Conservation (phyloP, 2,888 invertebrate genomes). For the Ypsolopha scabrella region DNA sequence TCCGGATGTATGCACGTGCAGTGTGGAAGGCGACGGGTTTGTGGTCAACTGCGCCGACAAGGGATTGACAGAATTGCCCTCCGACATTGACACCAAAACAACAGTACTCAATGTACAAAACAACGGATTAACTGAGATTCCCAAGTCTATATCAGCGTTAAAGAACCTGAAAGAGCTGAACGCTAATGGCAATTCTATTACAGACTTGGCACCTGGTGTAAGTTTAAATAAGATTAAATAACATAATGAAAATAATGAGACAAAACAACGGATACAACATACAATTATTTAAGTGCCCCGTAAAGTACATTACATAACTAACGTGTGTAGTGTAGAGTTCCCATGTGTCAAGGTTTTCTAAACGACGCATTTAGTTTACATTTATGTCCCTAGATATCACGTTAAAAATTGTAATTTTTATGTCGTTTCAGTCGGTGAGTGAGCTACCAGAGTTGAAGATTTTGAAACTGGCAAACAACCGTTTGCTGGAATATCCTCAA, state of each 20-base stretch:
- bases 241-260: neutral
- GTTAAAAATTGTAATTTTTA: too few species aligned
- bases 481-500: slow-evolving; percentile 48
- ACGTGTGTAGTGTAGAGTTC: too few species aligned
- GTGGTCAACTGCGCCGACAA: slow-evolving; percentile 61
- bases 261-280: too few species aligned
- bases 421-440: slow-evolving; percentile 49
- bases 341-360: too few species aligned
- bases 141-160: slow-evolving; percentile 39
- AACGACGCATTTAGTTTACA: too few species aligned
- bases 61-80: slow-evolving; percentile 59
- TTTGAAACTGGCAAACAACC: slow-evolving; percentile 49
- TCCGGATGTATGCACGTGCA: slow-evolving; percentile 45
- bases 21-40: slow-evolving; percentile 36
- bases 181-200: slow-evolving; percentile 44
- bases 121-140: slow-evolving; percentile 49
- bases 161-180: slow-evolving; percentile 45
- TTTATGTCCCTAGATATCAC: too few species aligned
- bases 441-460: slow-evolving; percentile 40
- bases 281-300: too few species aligned
- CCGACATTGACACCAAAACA: slow-evolving; percentile 38
- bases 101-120: slow-evolving; percentile 48
- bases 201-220: slow-evolving; percentile 46
- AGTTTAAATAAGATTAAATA: slow-evolving; percentile 17
- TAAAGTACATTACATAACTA: too few species aligned